phyloP scores from a whole-genome alignment of 2,888 invertebrate genomes.

The Malachius bipustulatus region DNA sequence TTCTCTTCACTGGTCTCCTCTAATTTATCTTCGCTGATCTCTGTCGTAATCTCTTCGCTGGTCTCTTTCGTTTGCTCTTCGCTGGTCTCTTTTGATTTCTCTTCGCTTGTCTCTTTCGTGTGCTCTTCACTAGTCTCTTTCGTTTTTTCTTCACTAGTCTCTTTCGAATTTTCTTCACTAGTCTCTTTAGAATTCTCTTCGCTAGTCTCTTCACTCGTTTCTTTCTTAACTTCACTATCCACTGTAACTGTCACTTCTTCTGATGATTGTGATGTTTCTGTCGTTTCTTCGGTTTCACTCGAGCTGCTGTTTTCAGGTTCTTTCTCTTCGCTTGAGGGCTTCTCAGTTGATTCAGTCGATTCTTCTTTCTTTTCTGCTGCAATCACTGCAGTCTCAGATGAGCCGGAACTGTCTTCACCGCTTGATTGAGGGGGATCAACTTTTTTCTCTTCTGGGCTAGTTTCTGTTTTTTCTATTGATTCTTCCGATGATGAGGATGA shows the following conservation, averaged over 20 bases:
- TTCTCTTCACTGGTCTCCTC: background rate
- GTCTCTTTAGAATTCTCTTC: background rate
- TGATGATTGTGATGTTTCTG: no score
- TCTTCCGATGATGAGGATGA: background rate
- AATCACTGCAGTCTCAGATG: background rate
- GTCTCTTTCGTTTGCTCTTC: slow-evolving; percentile 1
- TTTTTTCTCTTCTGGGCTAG: background rate
- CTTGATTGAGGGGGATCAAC: background rate
- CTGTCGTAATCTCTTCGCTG: background rate
- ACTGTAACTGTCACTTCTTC: no score
- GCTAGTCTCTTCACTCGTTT: background rate
- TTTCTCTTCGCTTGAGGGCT: slow-evolving; percentile 1
- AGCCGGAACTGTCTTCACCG: background rate
- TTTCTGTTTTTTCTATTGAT: background rate
- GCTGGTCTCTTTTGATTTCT: background rate
- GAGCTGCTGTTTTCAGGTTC: background rate
- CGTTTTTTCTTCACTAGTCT: background rate
- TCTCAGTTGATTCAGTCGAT: slow-evolving; percentile 1
- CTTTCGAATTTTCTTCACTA: background rate
- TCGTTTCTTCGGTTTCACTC: no score
- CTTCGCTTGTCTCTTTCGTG: no score
- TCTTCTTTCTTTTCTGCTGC: background rate
- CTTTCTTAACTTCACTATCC: no score
- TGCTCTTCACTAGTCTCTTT: slow-evolving; percentile 1
- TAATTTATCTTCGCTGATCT: background rate